Conservation (phyloP, 2,113 vertebrate species). For the Gambusia holbrooki region DNA sequence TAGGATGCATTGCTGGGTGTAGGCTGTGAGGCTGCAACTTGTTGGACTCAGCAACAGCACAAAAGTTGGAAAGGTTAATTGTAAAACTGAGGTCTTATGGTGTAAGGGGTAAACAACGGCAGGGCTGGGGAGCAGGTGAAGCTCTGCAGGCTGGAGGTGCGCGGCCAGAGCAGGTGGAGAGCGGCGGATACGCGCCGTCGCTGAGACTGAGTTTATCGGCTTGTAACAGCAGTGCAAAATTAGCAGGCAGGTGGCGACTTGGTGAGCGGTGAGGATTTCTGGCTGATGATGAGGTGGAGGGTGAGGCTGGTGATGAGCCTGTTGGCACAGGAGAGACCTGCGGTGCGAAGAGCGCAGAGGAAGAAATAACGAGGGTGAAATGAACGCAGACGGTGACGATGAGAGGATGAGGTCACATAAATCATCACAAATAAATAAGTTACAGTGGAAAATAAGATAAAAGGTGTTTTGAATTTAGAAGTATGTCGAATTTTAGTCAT, state of each 20-base stretch:
- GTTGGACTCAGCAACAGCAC: neutral
- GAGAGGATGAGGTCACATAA: neutral
- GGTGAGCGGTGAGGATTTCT: constrained; percentile 10
- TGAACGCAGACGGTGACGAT: neutral
- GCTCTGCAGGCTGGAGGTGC: constrained; percentile 3
- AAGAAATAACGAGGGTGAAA: neutral
- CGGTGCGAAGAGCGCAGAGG: neutral
- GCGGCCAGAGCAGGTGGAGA: constrained; percentile 13
- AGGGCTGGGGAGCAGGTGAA: constrained; percentile 3
- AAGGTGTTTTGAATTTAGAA: too few species aligned
- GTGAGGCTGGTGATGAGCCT: neutral
- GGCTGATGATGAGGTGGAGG: neutral
- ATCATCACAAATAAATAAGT: neutral
- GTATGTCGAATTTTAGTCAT: too few species aligned
- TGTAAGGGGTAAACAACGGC: neutral
- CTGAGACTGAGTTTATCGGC: neutral
- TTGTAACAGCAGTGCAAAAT: constrained; percentile 4
- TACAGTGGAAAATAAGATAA: neutral
- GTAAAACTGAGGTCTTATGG: neutral
- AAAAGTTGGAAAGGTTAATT: neutral
- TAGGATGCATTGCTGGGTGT: neutral
- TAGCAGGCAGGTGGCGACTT: neutral
- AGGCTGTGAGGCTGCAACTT: neutral
- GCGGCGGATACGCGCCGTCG: neutral
- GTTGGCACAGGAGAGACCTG: neutral